phyloP scores from a whole-genome alignment of 2,888 invertebrate genomes.

The Lydus trimaculatus region DNA sequence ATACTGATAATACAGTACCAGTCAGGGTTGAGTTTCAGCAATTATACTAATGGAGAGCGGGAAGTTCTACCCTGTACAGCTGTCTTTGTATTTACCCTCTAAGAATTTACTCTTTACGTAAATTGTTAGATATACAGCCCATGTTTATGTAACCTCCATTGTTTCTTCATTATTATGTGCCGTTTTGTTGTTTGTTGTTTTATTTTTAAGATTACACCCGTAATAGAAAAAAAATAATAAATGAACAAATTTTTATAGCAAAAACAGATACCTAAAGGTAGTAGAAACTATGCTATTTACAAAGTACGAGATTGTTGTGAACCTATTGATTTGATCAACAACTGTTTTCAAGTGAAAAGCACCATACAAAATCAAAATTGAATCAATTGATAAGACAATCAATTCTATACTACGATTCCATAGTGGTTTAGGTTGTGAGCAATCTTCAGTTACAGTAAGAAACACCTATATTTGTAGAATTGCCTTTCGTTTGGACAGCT shows the following conservation, averaged over 20 bases:
- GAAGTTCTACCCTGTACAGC: neutral
- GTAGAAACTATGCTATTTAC: neutral
- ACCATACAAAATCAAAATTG: too few relatives aligned
- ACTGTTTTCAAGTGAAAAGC: too few relatives aligned
- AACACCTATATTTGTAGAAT: too few relatives aligned
- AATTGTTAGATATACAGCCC: neutral
- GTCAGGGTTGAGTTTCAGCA: slow-evolving; percentile 21
- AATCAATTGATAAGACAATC: too few relatives aligned
- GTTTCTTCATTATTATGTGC: neutral
- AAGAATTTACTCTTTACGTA: slow-evolving; percentile 11
- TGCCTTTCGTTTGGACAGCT: too few relatives aligned
- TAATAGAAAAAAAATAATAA: neutral
- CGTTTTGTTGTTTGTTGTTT: neutral
- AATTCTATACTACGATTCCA: too few relatives aligned
- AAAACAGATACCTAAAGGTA: neutral
- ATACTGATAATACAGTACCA: slow-evolving; percentile 18
- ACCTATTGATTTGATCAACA: too few relatives aligned
- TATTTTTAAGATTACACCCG: neutral
- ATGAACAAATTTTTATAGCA: neutral
- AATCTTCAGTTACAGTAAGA: too few relatives aligned
- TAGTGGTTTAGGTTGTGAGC: too few relatives aligned
- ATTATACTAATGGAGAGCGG: slow-evolving; percentile 29
- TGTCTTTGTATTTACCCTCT: slow-evolving; percentile 8
- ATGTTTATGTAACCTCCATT: neutral
- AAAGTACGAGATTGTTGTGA: too few relatives aligned